Evolutionary conservation across 2,888 invertebrate species (phyloP).

Genomic region (Psococerastis gibbosa): DNA sequence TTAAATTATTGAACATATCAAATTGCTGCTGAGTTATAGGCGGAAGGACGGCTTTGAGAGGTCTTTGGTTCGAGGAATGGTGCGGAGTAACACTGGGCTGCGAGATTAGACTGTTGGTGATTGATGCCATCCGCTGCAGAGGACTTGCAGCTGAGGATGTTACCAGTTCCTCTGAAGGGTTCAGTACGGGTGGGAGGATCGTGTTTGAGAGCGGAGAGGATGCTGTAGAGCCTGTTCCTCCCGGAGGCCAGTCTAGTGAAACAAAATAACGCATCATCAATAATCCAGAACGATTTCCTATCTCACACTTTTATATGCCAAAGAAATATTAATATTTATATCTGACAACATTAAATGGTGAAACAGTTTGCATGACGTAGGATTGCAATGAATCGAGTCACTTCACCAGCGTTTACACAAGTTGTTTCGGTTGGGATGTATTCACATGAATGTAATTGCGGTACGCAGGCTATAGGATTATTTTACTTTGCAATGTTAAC

Average conservation of each 20-base stretch:
- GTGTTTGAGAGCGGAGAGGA: slow-evolving; percentile 72
- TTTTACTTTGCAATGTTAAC: too few species aligned
- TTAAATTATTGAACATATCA: slow-evolving; percentile 91
- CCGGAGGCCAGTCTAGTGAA: slow-evolving; percentile 5
- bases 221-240: slow-evolving; percentile 41
- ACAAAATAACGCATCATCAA: not conserved
- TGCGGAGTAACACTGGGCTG: slow-evolving; percentile 67
- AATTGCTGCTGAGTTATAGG: slow-evolving; percentile 98
- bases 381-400: too few species aligned
- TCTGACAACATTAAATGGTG: too few species aligned
- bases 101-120: slow-evolving; percentile 89
- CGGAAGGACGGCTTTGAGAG: slow-evolving; percentile 87
- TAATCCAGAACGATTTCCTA: too few species aligned
- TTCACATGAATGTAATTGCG: too few species aligned
- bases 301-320: too few species aligned
- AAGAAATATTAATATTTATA: too few species aligned
- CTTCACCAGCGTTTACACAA: too few species aligned
- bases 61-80: slow-evolving; percentile 65
- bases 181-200: slow-evolving; percentile 67
- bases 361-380: too few species aligned
- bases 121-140: slow-evolving; percentile 92
- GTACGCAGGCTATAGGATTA: too few species aligned
- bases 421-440: too few species aligned
- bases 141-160: slow-evolving; percentile 76
- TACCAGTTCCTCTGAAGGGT: slow-evolving; percentile 61